Base-by-base conservation (phyloP, 2,888 invertebrate species). In the Pollenia amentaria region DNA sequence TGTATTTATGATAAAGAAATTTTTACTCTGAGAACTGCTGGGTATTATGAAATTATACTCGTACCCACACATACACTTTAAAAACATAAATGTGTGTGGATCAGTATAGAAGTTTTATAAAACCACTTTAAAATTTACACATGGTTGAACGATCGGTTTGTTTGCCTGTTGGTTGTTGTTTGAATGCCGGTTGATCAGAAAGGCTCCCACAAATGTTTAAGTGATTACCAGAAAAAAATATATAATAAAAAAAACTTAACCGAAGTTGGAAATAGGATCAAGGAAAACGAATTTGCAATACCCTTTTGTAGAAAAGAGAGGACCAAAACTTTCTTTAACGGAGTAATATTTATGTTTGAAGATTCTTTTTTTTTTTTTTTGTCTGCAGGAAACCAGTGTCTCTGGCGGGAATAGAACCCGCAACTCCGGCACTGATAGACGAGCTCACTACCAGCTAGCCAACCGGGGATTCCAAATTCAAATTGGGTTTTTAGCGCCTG, bases 131-230 rank as follows among this genome's bases (percentile, higher is more conserved):
- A 21, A 72, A 57, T 29, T 46, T 29, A 44, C 60, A 65, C 51
- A 64, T 42, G 64, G 42, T 53, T 64, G 51, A n/a, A 21, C 42
- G 10, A 21, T 18, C 21, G 18, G 51, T 53, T 29, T 14, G 11
- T 38, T n/a, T 48, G 67, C 14, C 38, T 38, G 51, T 38, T 51
- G 38, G 46, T 16, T 38, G 46, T 16, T 38, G n/a, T 10, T 51
- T 67, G 67, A 11, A 3, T 14, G 48, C 38, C 38, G 10, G 48
- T 51, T 42, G 51, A n/a, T 11, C 38, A 55, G 18, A 21, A 16
- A 55, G n/a, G 53, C 55, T 72, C 72, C 72, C 64, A 76, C 53
- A 65, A 76, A 21, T 76, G 29, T 72, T 70, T 42, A 21, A 29
- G 65, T 18, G 10, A 62, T 42, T 62, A 62, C 3, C 3, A 42